Base-by-base conservation (phyloP, 2,797 vertebrate genomes). In the Sphaeramia orbicularis region DNA sequence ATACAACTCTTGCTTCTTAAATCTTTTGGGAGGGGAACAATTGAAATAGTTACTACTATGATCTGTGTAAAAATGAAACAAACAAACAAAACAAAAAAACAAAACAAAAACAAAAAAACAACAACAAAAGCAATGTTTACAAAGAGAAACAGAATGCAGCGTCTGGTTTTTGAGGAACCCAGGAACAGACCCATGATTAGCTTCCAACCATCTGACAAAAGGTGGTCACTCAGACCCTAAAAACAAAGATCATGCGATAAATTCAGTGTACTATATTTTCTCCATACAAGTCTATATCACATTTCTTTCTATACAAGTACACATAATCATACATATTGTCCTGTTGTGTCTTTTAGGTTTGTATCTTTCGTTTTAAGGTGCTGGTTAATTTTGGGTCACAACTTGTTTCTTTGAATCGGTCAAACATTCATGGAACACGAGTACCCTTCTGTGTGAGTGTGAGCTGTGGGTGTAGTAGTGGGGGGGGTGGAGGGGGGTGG, bases 41-140 rank as follows among this genome's bases (percentile, higher is more conserved):
- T 95, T 95, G 95, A 96, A 96, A 96, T 95, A 89, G 92, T 95
- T 95, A 95, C 94, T 95, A 83, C 86, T 90, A 88, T 89, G 93
- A 95, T 95, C 84, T 94, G 93, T 96, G 95, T 95, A 95, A 95
- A 97, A 96, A 84, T 75, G 81, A 90, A 87, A 83, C n/a, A n/a
- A n/a, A n/a, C n/a, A n/a, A n/a, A n/a, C n/a, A n/a, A n/a, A n/a
- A n/a, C n/a, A n/a, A n/a, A n/a, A n/a, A n/a, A n/a, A n/a, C n/a
- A n/a, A n/a, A n/a, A n/a, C n/a, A n/a, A n/a, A n/a, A n/a, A n/a
- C 62, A 81, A 74, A 84, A 71, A n/a, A n/a, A n/a, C n/a, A n/a
- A 57, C 51, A 89, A 89, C 80, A 86, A 59, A 87, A 86, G 55
- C 48, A 10, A 70, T 63, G 64, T 70, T 84, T 82, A 76, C 76